These are phyloP conservation scores for Elymnias hypermnestra DNA, from an alignment of 1,140 invertebrate species.

Conservation along the genomic window DNA sequence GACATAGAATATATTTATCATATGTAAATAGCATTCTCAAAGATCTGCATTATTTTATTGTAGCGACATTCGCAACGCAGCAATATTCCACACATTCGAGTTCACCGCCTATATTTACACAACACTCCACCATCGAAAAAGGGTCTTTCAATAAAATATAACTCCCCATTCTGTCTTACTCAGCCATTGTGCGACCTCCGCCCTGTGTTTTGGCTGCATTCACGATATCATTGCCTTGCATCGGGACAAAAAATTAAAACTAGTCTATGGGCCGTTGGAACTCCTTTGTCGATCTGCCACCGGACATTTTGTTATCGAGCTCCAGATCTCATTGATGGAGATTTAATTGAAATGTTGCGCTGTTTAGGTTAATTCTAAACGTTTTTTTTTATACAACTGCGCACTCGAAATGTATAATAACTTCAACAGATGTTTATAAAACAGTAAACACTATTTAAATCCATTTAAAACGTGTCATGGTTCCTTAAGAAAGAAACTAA, in stretches of 20 bases:
- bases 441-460: too few species aligned
- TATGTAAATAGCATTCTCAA: too few species aligned
- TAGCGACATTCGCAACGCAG: conserved; percentile 34
- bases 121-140: conserved; percentile 62
- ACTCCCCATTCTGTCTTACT: conserved; percentile 60
- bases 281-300: conserved; percentile 45
- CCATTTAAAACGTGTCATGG: too few species aligned
- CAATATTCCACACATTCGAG: conserved; percentile 60
- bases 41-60: conserved; percentile 35
- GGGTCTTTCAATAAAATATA: conserved; percentile 71
- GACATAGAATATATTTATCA: too few species aligned
- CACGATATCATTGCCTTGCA: conserved; percentile 41
- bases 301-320: conserved; percentile 62
- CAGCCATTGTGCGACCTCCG: conserved; percentile 48
- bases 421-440: conserved; percentile 38
- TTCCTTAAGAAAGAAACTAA: too few species aligned
- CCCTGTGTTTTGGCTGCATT: conserved; percentile 50
- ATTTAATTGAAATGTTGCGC: conserved; percentile 58
- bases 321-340: conserved; percentile 41
- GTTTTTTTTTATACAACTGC: conserved; percentile 17
- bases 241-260: conserved; percentile 38
- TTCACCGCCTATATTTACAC: conserved; percentile 58
- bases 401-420: conserved; percentile 34
- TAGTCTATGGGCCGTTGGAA: conserved; percentile 30
- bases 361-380: conserved; percentile 28